Conservation (phyloP, 2,888 invertebrate species). For the Cremastobaeus sp. region DNA sequence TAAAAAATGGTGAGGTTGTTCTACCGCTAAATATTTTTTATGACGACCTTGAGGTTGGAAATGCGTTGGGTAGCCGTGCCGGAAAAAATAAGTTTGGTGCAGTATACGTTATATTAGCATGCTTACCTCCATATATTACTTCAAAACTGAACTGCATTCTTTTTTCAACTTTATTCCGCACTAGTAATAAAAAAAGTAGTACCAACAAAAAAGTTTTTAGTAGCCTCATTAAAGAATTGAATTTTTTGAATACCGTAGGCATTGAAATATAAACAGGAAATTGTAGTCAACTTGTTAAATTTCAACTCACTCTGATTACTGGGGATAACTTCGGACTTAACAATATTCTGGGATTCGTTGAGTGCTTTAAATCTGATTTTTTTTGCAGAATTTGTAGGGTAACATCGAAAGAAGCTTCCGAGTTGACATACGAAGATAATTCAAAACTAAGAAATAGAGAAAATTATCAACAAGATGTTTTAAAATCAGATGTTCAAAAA, state of each 20-base stretch:
- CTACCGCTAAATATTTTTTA: conserved; percentile 25
- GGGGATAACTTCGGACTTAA: conserved; percentile 27
- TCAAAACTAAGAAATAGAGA: conserved; percentile 3
- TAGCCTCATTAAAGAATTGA: conserved; percentile 29
- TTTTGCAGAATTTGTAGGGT: conserved; percentile 29
- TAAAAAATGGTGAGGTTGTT: no score
- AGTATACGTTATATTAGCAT: conserved; percentile 34
- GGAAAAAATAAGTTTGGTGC: no score
- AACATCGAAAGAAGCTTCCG: background rate
- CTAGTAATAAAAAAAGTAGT: conserved; percentile 26
- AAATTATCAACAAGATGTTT: background rate
- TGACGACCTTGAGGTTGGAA: conserved; percentile 36
- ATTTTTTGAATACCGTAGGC: conserved; percentile 16
- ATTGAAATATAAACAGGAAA: conserved; percentile 16
- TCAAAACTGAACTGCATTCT: conserved; percentile 28
- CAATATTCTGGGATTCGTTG: conserved; percentile 7
- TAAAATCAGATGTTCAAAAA: background rate
- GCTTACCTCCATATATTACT: conserved; percentile 26
- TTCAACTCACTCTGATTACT: conserved; percentile 17
- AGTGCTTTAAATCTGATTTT: conserved; percentile 13
- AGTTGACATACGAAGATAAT: background rate
- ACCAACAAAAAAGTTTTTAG: conserved; percentile 28
- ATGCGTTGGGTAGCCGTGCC: conserved; percentile 44
- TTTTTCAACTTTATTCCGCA: conserved; percentile 27
- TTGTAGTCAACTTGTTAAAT: conserved; percentile 16